Percentiles rank a stretch among this genome's conserved stretches.
Evolutionary conservation across 2,888 invertebrate species (phyloP).

Genomic region (Cacoxenus indagator): DNA sequence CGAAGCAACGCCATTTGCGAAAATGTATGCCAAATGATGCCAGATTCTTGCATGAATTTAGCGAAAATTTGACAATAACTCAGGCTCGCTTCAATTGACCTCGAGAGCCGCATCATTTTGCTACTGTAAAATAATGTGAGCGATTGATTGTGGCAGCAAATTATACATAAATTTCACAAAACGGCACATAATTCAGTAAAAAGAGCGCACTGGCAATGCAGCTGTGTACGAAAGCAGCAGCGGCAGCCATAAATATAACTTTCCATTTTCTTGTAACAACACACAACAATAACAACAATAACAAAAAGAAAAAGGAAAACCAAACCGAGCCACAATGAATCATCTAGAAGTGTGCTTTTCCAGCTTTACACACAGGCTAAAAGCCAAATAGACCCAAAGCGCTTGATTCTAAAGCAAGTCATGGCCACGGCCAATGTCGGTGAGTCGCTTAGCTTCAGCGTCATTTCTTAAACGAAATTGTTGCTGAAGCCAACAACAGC

Average conservation of each 20-base stretch:
- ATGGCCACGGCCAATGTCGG: not conserved
- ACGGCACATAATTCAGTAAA: not conserved
- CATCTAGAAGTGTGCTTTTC: too few species aligned
- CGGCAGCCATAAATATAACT: constrained; percentile 39
- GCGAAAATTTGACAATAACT: not conserved
- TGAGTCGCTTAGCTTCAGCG: not conserved
- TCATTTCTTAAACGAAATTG: not conserved
- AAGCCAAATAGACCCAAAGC: not conserved
- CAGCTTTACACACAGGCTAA: not conserved
- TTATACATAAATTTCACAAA: not conserved
- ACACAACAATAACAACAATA: not conserved
- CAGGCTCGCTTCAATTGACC: not conserved
- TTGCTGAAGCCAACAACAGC: not conserved
- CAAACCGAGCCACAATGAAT: too few species aligned
- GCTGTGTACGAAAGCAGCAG: constrained; percentile 17
- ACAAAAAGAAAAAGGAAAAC: too few species aligned
- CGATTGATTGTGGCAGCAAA: not conserved
- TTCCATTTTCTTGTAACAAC: constrained; percentile 36
- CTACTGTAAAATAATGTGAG: not conserved
- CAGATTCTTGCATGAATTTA: not conserved
- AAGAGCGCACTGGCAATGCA: not conserved
- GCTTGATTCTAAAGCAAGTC: not conserved
- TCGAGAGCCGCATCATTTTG: not conserved
- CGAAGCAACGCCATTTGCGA: not conserved
- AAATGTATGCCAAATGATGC: not conserved